Base-by-base conservation (phyloP, 2,888 invertebrate species). In the Phorcus lineatus region DNA sequence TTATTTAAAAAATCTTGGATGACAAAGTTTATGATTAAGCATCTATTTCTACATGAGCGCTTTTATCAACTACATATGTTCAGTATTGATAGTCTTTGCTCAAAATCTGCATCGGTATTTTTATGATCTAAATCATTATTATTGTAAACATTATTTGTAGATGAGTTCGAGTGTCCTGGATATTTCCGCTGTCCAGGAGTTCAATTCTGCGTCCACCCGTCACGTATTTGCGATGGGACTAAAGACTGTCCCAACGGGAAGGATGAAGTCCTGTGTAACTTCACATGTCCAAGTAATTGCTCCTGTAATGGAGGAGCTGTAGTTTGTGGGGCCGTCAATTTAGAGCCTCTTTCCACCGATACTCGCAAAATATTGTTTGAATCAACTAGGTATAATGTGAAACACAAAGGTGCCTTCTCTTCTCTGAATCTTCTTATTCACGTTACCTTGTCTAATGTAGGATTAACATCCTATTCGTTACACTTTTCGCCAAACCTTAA, bases 101-200 rank as follows among this genome's bases (percentile, higher is more conserved):
- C 7, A 7, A 36, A 4, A 36, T 36, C 36, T 36, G 7, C 7
- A 36, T 2, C 36, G 36, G 36, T 36, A 36, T 36, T 36, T 2
- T 36, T 36, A 36, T 7, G n/a, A n/a, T n/a, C n/a, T n/a, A n/a
- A n/a, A n/a, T n/a, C n/a, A n/a, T n/a, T n/a, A n/a, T 7, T 36
- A 36, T 7, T n/a, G 4, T 54, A 6, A 4, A 6, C 19, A n/a
- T 19, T 54, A 7, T n/a, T n/a, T 57, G 0, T 77, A 80, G 80
- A 52, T 36, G 53, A 66, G 17, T 77, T 31, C n/a, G 11, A 17
- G 31, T 80, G 80, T 53, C 80, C 80, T 1, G 80, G 80, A n/a
- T 76, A 67, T 47, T 80, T 47, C 24, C 40, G 77, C 13, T 80
- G 80, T 53, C 28, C 47, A 0, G 24, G 40, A 7, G 36, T 36